These are phyloP conservation scores for Epistrophe grossulariae DNA, from an alignment of 2,888 invertebrate genomes.

Conservation along the genomic window DNA sequence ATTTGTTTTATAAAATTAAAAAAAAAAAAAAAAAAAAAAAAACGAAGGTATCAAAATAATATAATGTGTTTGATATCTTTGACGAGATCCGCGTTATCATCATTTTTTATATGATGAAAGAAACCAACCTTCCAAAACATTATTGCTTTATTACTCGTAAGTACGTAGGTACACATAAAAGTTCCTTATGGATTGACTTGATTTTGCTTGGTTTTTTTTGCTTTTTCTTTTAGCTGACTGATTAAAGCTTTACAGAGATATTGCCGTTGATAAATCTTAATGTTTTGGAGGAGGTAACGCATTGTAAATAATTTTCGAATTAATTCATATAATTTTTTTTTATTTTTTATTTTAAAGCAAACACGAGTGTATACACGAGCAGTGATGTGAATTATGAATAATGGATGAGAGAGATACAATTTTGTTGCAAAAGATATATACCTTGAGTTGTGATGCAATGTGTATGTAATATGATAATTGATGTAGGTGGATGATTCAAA, in stretches of 20 bases:
- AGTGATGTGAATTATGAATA: slow-evolving; percentile 21
- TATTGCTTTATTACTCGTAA: not conserved
- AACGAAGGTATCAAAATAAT: slow-evolving; percentile 32
- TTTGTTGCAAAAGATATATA: too few relatives aligned
- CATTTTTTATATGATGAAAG: slow-evolving; percentile 53
- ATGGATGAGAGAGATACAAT: slow-evolving; percentile 5
- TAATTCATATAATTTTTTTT: slow-evolving; percentile 28
- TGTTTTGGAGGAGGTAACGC: not conserved
- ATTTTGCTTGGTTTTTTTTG: slow-evolving; percentile 5
- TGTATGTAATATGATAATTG: not conserved
- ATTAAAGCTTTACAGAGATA: slow-evolving; percentile 26
- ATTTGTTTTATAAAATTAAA: slow-evolving; percentile 11
- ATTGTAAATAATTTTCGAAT: slow-evolving; percentile 8
- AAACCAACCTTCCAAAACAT: slow-evolving; percentile 33
- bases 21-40: not conserved
- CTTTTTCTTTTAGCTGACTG: not conserved
- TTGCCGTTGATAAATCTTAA: slow-evolving; percentile 30
- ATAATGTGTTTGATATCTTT: slow-evolving; percentile 67
- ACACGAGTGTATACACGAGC: not conserved
- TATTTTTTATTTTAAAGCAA: slow-evolving; percentile 17
- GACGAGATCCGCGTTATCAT: slow-evolving; percentile 73
- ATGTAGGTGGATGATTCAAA: not conserved
- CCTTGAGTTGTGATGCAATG: slow-evolving; percentile 20
- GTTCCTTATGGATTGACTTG: slow-evolving; percentile 2
- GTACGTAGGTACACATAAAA: slow-evolving; percentile 5